Percentiles rank a stretch among this genome's conserved stretches.
Evolutionary conservation across 2,113 vertebrate species (phyloP).

Genomic region (rat (Rattus norvegicus)): GRCr8 NC_086028.1:47260501-47261000

Average conservation of each 20-base stretch:
- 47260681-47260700: not conserved
- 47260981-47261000: not conserved
- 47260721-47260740: not conserved
- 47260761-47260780: not conserved
- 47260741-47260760: not conserved
- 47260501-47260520: not conserved
- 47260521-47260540: conserved; percentile 20
- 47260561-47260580: too few relatives aligned
- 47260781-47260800: not conserved
- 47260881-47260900: not conserved
- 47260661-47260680: not conserved
- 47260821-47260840: not conserved
- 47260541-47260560: too few relatives aligned
- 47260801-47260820: not conserved
- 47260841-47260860: not conserved
- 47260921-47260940: not conserved
- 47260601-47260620: too few relatives aligned
- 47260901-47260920: not conserved
- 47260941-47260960: not conserved
- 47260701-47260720: not conserved
- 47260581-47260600: too few relatives aligned
- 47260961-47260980: not conserved
- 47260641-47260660: too few relatives aligned
- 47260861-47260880: not conserved
- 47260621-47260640: too few relatives aligned